Evolutionary conservation across 2,797 vertebrate genomes (phyloP), one percentile per base, ranked within the genome.

Genomic region (Characodon lateralis): DNA sequence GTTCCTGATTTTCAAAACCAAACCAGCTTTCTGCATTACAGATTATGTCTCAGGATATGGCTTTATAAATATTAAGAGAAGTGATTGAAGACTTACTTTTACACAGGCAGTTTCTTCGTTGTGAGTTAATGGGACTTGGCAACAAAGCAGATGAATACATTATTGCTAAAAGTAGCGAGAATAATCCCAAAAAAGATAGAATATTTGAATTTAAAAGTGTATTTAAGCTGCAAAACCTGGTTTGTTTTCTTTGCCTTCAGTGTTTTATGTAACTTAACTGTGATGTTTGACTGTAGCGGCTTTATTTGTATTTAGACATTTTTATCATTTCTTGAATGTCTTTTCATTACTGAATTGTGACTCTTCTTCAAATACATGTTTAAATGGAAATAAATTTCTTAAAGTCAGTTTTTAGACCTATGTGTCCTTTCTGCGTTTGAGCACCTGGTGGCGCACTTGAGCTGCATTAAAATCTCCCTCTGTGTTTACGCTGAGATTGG

Each of bases 401-500:
- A n/a, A 79, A 72, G 65, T 61, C 7, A 28, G 12, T 71, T 77
- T 73, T 50, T 48, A 46, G 41, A 56, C 0, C 0, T 43, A 6
- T 31, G 3, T 31, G n/a, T 77, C 24, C 3, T 85, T 84, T 61
- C 69, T 46, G 5, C 65, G 51, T 72, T 12, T 61, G 73, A 81
- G 1, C 93, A 91, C 87, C 69, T 91, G 93, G 78, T 91, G 93
- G 88, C 87, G 18, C 74, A 66, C 43, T 77, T 72, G 3, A 71
- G 35, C 72, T 55, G 65, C 22, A 68, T 10, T 75, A 76, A 26
- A 71, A 72, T 69, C 22, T 63, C 61, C 50, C 48, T 5, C 61
- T 61, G 56, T 53, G 58, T 53, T 50, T 61, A 12, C 48, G 7
- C 20, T 56, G 24, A 41, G 63, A 10, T 68, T 68, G 39, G 35